phyloP scores from a whole-genome alignment of 1,140 invertebrate species.

The Ostrea denselamellosa region DNA sequence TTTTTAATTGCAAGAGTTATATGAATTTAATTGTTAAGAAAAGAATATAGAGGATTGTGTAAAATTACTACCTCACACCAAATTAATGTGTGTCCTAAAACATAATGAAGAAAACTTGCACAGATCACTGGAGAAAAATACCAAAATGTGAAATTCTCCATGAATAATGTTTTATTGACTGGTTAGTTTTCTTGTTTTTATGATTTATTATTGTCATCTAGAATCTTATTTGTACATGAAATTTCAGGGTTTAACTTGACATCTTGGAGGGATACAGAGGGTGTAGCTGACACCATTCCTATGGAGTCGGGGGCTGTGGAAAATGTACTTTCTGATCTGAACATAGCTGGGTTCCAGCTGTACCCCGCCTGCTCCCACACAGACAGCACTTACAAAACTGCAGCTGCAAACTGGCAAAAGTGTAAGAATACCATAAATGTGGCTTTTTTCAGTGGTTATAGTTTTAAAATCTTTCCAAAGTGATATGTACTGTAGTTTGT shows the following conservation, averaged over 20 bases:
- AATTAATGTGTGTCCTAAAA: too few species aligned
- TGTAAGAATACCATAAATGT: slow-evolving; percentile 22
- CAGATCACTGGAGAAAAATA: not conserved
- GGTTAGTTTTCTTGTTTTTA: not conserved
- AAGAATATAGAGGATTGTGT: too few species aligned
- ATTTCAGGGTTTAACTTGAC: slow-evolving; percentile 34
- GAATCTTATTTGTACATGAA: too few species aligned
- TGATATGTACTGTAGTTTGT: too few species aligned
- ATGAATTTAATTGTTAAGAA: too few species aligned
- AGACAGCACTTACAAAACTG: slow-evolving; percentile 32
- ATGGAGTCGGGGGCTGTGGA: not conserved
- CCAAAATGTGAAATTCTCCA: not conserved
- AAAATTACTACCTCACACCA: too few species aligned
- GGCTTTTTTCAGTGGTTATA: too few species aligned
- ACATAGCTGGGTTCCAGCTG: slow-evolving; percentile 9
- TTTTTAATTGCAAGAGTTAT: too few species aligned
- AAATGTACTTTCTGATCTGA: slow-evolving; percentile 31
- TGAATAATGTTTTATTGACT: not conserved
- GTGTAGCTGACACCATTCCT: slow-evolving; percentile 1
- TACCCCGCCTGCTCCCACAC: slow-evolving; percentile 29
- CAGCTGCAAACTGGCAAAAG: slow-evolving; percentile 43
- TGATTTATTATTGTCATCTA: too few species aligned
- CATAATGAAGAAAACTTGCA: too few species aligned
- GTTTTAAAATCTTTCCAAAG: too few species aligned
- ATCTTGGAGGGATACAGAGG: slow-evolving; percentile 34